Percentiles rank a stretch among this genome's conserved stretches.
Conservation (phyloP, 2,113 vertebrate species). For the Accipiter cooperii region DNA sequence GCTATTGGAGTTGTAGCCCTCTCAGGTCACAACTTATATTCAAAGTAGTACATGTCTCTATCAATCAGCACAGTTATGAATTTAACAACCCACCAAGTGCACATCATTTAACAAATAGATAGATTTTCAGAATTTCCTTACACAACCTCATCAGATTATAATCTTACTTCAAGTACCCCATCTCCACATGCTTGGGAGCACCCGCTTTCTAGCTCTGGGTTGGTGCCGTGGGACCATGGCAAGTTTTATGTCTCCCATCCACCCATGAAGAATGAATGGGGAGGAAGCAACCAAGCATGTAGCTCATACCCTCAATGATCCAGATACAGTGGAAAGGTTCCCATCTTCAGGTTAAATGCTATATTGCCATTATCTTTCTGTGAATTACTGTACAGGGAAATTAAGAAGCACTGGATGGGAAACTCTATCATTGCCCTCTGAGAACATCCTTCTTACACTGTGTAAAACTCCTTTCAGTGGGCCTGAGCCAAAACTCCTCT, state of each 20-base stretch:
- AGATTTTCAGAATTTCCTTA: not conserved
- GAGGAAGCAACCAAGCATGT: not conserved
- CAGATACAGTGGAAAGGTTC: not conserved
- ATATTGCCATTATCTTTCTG: not conserved
- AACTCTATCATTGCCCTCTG: not conserved
- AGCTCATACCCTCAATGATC: not conserved
- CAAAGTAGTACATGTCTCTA: fast-evolving
- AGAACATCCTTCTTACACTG: not conserved
- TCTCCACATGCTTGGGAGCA: not conserved
- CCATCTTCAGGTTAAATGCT: not conserved
- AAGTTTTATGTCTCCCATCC: not conserved
- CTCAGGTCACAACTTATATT: not conserved
- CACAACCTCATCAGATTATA: not conserved
- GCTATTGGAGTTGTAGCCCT: not conserved
- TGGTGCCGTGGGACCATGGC: fast-evolving
- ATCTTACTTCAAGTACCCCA: not conserved
- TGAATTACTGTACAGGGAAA: not conserved
- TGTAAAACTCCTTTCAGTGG: not conserved
- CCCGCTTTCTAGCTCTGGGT: not conserved
- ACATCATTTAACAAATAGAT: not conserved
- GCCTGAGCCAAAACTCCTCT: not conserved
- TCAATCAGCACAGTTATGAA: fast-evolving
- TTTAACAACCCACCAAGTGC: not conserved
- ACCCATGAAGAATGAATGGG: not conserved
- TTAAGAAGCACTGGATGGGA: not conserved